These are phyloP conservation scores for Apantesis nais DNA, from an alignment of 2,888 invertebrate species.

Conservation along the genomic window DNA sequence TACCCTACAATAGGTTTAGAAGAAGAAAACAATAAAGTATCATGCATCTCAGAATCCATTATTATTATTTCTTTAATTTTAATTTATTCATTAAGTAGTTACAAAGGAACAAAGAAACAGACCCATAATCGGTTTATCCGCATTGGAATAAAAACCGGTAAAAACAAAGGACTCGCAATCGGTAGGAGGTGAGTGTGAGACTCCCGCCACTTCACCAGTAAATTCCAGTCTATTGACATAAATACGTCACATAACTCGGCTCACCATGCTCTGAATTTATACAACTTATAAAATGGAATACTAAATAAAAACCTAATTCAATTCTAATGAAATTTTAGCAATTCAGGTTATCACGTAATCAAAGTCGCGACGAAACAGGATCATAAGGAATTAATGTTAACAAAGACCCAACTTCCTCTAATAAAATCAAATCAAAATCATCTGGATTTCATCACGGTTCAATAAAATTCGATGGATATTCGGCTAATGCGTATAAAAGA, in stretches of 20 bases:
- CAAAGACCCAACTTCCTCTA: conserved; percentile 39
- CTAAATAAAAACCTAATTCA: conserved; percentile 35
- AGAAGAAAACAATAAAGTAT: neutral
- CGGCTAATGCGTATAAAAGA: conserved; percentile 38
- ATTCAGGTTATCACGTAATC: conserved; percentile 2
- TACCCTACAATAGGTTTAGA: neutral
- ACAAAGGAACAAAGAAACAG: neutral
- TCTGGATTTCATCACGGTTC: conserved; percentile 34
- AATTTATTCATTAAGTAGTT: neutral
- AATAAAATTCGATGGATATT: conserved; percentile 43
- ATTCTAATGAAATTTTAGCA: conserved; percentile 19
- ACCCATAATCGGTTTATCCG: neutral
- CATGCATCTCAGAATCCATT: neutral
- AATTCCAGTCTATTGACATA: neutral
- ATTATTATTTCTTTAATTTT: neutral
- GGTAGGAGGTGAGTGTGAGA: too few species aligned
- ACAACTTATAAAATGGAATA: neutral
- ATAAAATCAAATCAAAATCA: conserved; percentile 45
- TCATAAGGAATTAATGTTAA: conserved; percentile 2
- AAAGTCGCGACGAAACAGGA: neutral
- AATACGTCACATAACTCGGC: neutral
- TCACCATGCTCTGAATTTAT: neutral
- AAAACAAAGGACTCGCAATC: neutral
- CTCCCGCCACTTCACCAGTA: neutral
- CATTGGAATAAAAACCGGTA: neutral